Evolutionary conservation across 2,113 vertebrate genomes (phyloP), one percentile per base, ranked within the genome.

Genomic region (Myiopsitta monachus): DNA sequence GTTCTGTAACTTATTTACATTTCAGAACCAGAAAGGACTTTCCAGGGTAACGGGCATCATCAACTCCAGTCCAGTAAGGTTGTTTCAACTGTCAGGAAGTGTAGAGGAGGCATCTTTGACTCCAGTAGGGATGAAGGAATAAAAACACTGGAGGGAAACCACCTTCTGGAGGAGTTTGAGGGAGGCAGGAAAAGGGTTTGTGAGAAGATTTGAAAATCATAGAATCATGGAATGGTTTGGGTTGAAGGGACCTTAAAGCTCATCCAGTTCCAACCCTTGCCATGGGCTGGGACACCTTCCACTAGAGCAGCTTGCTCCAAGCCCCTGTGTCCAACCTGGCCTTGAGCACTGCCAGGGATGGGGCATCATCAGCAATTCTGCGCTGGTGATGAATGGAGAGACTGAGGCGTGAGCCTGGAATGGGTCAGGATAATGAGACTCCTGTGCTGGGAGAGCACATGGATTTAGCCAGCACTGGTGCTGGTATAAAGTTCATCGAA

Each of bases 41-140:
- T 10, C 7, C 41, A 38, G 51, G 66, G 28, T 39, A 49, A 69
- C 0, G 0, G 61, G 43, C 3, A 3, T 44, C 31, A 23, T 72
- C 43, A 61, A 0, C 33, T 82, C 18, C 5, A 28, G 0, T 66
- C 78, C 33, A 21, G 3, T 46, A 21, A 30, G 24, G 28, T 69
- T 57, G 30, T n/a, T 91, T 28, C 33, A 38, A 3, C 46, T 83
- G 59, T 62, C 46, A 28, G 63, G 46, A 62, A 10, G 9, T 59
- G 66, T 23, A 83, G 66, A 73, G 36, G 51, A 44, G 24, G 55
- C 4, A 0, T 52, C 44, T 84, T 44, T 54, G 75, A 51, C 38
- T 88, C 18, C 38, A 49, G 30, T 17, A 70, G 70, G 39, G 33
- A 39, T 78, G 47, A 67, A n/a, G 41, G 43, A 88, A 67, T 33